These are phyloP conservation scores for Tipula confusa DNA, from an alignment of 2,888 invertebrate genomes.

Conservation along the genomic window DNA sequence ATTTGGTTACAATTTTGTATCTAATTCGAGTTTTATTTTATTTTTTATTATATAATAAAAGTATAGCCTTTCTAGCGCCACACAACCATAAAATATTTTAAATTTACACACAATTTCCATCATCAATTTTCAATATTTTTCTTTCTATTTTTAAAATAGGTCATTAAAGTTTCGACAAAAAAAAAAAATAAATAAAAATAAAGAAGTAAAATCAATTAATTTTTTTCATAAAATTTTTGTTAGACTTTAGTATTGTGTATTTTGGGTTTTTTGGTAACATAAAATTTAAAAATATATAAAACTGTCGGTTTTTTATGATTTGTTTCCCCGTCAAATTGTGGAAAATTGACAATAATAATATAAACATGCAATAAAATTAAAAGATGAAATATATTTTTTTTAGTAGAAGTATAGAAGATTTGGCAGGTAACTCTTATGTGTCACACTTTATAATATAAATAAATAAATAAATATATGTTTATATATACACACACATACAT, in stretches of 20 bases:
- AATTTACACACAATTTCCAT: conserved; percentile 21
- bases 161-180: background rate
- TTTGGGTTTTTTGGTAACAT: background rate
- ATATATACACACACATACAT: too few relatives aligned
- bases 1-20: too few relatives aligned
- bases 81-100: background rate
- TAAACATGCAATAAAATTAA: background rate
- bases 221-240: background rate
- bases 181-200: too few relatives aligned
- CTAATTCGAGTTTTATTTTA: too few relatives aligned
- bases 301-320: background rate
- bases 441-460: background rate
- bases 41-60: background rate
- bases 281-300: conserved; percentile 16
- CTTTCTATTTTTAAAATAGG: background rate
- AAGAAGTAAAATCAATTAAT: background rate
- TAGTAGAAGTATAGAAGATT: background rate
- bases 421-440: background rate
- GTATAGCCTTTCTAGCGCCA: background rate
- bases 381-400: background rate
- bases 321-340: conserved; percentile 12
- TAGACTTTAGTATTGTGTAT: background rate
- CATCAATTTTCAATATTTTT: background rate
- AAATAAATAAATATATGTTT: background rate
- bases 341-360: conserved; percentile 8